Percentiles rank a stretch among this genome's conserved stretches.
phyloP scores from a whole-genome alignment of 2,113 vertebrate species.

The Oenanthe oenanthe region DNA sequence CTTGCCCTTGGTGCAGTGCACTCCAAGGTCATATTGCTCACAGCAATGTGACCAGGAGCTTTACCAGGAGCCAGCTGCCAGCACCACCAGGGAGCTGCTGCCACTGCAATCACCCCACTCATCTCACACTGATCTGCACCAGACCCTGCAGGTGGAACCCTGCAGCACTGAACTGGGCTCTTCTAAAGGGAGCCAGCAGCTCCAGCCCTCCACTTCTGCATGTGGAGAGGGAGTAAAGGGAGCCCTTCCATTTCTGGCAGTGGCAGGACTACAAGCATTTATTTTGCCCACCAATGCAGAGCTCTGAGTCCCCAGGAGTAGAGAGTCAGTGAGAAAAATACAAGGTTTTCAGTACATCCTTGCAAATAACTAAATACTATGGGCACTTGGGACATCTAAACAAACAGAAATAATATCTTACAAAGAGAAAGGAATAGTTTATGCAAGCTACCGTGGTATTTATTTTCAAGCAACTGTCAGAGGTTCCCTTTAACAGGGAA shows the following conservation, averaged over 20 bases:
- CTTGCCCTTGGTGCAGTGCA: not conserved
- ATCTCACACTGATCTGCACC: not conserved
- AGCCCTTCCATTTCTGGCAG: not conserved
- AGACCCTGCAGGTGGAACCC: not conserved
- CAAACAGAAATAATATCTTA: not conserved
- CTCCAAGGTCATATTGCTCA: not conserved
- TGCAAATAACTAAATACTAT: not conserved
- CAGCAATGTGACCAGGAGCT: not conserved
- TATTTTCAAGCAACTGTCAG: not conserved
- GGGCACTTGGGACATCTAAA: not conserved
- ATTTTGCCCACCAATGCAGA: not conserved
- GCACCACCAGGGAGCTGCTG: not conserved
- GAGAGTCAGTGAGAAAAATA: not conserved
- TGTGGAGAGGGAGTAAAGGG: not conserved
- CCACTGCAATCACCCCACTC: fast-evolving
- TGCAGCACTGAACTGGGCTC: not conserved
- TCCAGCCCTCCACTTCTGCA: not conserved
- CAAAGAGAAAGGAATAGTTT: not conserved
- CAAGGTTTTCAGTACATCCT: not conserved
- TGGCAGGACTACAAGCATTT: not conserved
- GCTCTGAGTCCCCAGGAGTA: not conserved
- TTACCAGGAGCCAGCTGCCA: not conserved
- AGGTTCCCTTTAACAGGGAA: not conserved
- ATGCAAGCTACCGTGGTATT: not conserved
- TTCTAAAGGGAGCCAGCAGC: not conserved